Evolutionary conservation across 2,113 vertebrate species (phyloP), one percentile per base, ranked within the genome.

Genomic region (Gambusia affinis): DNA sequence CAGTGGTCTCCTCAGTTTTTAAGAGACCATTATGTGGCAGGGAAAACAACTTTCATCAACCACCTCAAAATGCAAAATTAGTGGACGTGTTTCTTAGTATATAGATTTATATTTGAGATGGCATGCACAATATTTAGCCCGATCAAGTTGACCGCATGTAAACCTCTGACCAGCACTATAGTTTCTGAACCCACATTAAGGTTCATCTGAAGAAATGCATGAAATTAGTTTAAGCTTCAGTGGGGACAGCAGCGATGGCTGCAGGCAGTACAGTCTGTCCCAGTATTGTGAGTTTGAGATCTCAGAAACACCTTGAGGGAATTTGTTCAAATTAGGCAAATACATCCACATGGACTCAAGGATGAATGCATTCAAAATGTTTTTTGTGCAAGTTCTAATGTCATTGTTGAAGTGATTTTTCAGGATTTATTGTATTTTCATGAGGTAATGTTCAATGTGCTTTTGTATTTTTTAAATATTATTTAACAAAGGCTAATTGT

Each of bases 141-240:
- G 7, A 57, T 3, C 3, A 57, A 22, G 51, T 37, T 37, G 35
- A n/a, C 24, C 3, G 8, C 10, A 57, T n/a, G 51, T 10, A 57
- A 57, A 57, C 51, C 24, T 57, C 51, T 51, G 31, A 37, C 64
- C 66, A 61, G 61, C 1, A 0, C 39, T 68, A 19, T 42, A 66
- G 15, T 31, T 27, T 51, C 33, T 29, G 37, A 64, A 47, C 63
- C 8, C 61, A 70, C 22, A 24, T 1, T 65, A 27, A 72, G 51
- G 17, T 71, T 60, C 37, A 35, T n/a, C 24, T 12, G 63, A 66
- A 66, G 30, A 78, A 30, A 78, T 60, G 28, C 65, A 71, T 30
- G 57, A 12, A 70, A 33, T 39, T 70, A 60, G 57, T 33, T 60
- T 24, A 37, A 28, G 69, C 33, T 12, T 70, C 54, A 70, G 54